Conservation (phyloP, 2,797 vertebrate species). For the Sebastes ruberrimus region DNA sequence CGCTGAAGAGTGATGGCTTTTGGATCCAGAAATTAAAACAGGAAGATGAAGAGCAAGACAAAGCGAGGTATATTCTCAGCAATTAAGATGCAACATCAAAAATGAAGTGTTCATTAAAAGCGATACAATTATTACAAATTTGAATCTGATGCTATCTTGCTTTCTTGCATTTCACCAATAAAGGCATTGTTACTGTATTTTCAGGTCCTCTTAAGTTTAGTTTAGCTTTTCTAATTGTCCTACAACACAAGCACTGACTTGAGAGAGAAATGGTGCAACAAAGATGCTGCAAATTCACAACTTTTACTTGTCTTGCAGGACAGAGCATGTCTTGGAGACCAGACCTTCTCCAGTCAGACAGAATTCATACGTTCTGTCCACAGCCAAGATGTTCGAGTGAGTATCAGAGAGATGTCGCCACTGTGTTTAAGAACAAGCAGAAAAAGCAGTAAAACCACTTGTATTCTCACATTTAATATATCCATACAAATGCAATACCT, state of each 20-base stretch:
- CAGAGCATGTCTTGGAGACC: not conserved
- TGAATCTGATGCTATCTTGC: not conserved
- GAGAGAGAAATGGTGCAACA: not conserved
- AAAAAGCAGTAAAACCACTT: not conserved
- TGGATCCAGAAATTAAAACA: conserved; percentile 65
- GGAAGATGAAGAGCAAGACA: not conserved
- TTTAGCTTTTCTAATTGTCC: not conserved
- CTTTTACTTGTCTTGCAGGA: conserved; percentile 27
- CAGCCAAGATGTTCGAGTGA: conserved; percentile 74
- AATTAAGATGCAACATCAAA: not conserved
- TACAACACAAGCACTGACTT: not conserved
- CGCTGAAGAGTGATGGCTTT: conserved; percentile 65
- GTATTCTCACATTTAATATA: not conserved
- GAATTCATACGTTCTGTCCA: conserved; percentile 45
- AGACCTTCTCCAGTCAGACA: not conserved
- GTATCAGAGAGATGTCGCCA: not conserved
- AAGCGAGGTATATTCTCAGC: conserved; percentile 23
- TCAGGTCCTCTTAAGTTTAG: not conserved
- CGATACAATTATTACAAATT: not conserved
- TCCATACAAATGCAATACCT: not conserved
- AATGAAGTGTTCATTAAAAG: not conserved
- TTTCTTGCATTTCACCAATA: not conserved
- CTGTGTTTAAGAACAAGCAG: not conserved
- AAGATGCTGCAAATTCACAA: not conserved
- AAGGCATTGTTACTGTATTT: not conserved